Base-by-base conservation (phyloP, 1,140 invertebrate genomes). In the Trachymyrmex cornetzi region DNA sequence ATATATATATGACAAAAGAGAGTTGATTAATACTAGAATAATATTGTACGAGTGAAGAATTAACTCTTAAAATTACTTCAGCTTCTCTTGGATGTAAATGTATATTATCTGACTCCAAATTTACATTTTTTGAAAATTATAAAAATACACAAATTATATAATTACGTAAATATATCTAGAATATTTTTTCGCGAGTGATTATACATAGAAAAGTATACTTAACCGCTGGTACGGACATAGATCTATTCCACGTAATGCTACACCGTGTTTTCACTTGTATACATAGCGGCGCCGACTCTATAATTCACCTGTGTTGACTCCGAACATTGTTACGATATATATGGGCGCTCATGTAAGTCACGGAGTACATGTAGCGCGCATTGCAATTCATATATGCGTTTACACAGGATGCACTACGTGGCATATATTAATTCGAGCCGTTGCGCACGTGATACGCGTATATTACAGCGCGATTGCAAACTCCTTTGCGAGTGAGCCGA, bases 281-380 rank as follows among this genome's bases (percentile, higher is more conserved):
- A 30, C 57, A 74, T 63, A 74, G 69, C 48, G n/a, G 22, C 19
- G 55, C 7, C 34, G n/a, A 34, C 55, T 84, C 69, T 75, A 72
- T 59, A 74, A 84, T 38, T 84, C 80, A 84, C 24, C 67, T 82
- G 38, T 84, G 55, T 84, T 84, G 69, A 63, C 80, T 84, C 38
- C 59, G 55, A 84, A 61, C 55, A 84, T 84, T 74, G 69, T 84
- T 84, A 84, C 67, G 38, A 34, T 50, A 63, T 84, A 24, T 75
- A 82, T 16, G 80, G 53, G 38, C 55, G 24, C 55, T 84, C 80
- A 22, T 75, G 69, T 74, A 84, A 84, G 69, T 84, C 38, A 74
- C 55, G 38, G 24, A 50, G 24, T 48, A 57, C 30, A 72, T 34
- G 80, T 84, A 50, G 24, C 69, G 38, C 55, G 44, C 80, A 30